Evolutionary conservation across 1,140 invertebrate species (phyloP).

Genomic region (Lasioglossum albipes): DNA sequence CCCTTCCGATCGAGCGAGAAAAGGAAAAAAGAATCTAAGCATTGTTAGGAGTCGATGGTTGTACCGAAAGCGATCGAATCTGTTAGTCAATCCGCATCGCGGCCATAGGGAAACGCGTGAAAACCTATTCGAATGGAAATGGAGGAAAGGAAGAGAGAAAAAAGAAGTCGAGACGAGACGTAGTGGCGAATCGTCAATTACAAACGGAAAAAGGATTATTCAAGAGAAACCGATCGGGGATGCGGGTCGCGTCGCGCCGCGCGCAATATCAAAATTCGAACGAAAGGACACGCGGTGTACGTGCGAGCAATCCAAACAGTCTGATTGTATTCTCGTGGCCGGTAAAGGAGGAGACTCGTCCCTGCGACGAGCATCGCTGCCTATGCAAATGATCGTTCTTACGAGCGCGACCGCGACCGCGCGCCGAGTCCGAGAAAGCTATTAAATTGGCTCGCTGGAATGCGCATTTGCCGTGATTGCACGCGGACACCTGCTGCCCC

Average conservation of each 20-base stretch:
- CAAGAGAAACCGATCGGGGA: conserved; percentile 18
- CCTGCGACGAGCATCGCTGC: conserved; percentile 13
- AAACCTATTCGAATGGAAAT: not conserved
- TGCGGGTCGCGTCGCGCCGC: conserved; percentile 14
- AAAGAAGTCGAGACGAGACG: not conserved
- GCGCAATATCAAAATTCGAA: conserved; percentile 44
- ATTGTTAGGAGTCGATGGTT: not conserved
- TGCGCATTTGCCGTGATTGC: conserved; percentile 72
- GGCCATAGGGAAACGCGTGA: not conserved
- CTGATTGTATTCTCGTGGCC: conserved; percentile 14
- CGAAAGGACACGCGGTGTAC: conserved; percentile 33
- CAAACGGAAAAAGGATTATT: conserved; percentile 12
- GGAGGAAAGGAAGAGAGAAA: not conserved
- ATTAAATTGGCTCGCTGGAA: conserved; percentile 72
- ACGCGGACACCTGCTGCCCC: conserved; percentile 66
- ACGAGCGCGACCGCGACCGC: conserved; percentile 30
- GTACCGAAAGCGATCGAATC: not conserved
- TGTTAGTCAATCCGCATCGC: not conserved
- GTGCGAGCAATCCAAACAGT: conserved; percentile 45
- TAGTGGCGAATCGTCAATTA: not conserved
- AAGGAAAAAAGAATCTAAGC: not conserved
- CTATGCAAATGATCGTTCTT: conserved; percentile 63
- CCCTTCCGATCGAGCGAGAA: not conserved
- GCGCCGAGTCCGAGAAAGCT: conserved; percentile 70
- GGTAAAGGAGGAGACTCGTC: conserved; percentile 9